Base-by-base conservation (phyloP, 2,888 invertebrate species). In the Sphaerolaimus hirsutus region DNA sequence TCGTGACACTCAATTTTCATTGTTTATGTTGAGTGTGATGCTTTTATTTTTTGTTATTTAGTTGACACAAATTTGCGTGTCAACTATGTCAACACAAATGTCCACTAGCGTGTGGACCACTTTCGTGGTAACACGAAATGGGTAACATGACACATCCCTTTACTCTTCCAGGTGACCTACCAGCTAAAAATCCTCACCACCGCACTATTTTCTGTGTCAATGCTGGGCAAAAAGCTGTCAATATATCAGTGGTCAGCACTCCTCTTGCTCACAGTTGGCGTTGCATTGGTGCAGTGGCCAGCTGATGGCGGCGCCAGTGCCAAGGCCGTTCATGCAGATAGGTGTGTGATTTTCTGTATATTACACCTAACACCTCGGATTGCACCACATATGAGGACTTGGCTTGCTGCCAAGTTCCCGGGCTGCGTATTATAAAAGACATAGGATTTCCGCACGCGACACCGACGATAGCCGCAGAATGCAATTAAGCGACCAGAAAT, bases 131-230 rank as follows among this genome's bases (percentile, higher is more conserved):
- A n/a, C n/a, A n/a, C n/a, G n/a, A n/a, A n/a, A n/a, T n/a, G n/a
- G n/a, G n/a, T n/a, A n/a, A n/a, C n/a, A n/a, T n/a, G n/a, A n/a
- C n/a, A 36, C n/a, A 36, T 3, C 36, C 5, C 7, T 19, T n/a
- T 4, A 45, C 29, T 41, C 54, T 71, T 71, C 44, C 63, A 82
- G 81, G 83, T 93, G 12, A 87, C 91, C 47, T 93, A 93, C 70
- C 93, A 93, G 66, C 67, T 93, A 53, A 93, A 93, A 69, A 81
- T 93, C 55, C 70, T 93, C 19, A 93, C 93, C 17, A 93, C 93
- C 12, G 93, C 93, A 22, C 74, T 93, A 66, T 89, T 93, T 64
- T 82, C 89, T 24, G 84, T 93, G 1, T 63, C 80, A 5, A 82
- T 93, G 56, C 69, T 93, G 46, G 75, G 78, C 49, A 76, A 76